These are phyloP conservation scores for Eupeodes latifasciatus DNA, from an alignment of 2,888 invertebrate species.

Conservation along the genomic window DNA sequence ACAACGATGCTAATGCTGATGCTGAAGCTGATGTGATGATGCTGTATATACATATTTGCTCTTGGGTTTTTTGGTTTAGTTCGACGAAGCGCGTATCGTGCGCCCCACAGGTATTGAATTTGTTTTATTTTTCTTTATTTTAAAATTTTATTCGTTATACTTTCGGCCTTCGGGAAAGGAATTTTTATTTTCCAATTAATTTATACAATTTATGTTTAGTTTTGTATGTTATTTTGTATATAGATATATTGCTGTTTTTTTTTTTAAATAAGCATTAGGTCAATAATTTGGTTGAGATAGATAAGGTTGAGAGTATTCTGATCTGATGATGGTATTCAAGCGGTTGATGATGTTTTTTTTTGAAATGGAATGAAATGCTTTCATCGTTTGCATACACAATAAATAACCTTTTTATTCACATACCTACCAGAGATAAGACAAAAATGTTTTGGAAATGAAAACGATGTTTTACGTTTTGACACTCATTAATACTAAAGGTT, in stretches of 20 bases:
- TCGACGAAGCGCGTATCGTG: constrained; percentile 27
- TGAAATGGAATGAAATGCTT: constrained; percentile 36
- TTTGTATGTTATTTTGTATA: constrained; percentile 34
- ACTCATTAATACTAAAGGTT: constrained; percentile 17
- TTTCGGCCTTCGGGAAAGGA: constrained; percentile 54
- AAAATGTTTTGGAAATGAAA: constrained; percentile 13
- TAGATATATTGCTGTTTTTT: constrained; percentile 33
- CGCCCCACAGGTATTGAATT: constrained; percentile 52
- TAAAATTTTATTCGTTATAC: constrained; percentile 40
- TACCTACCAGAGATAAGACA: constrained; percentile 21
- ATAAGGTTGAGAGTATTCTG: constrained; percentile 19
- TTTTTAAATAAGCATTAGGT: constrained; percentile 29
- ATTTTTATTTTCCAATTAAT: constrained; percentile 66
- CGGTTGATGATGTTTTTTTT: neutral
- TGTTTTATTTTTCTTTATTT: constrained; percentile 35
- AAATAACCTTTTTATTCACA: constrained; percentile 28
- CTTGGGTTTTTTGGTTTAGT: neutral
- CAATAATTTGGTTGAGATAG: constrained; percentile 28
- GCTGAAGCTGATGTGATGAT: too few relatives aligned
- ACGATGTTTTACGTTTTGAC: neutral
- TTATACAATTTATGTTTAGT: constrained; percentile 60
- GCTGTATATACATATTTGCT: constrained; percentile 10
- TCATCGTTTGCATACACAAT: constrained; percentile 34
- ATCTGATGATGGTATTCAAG: neutral
- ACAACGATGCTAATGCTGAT: constrained; percentile 27